Conservation (phyloP, 2,888 invertebrate species). For the Hyalella azteca region DNA sequence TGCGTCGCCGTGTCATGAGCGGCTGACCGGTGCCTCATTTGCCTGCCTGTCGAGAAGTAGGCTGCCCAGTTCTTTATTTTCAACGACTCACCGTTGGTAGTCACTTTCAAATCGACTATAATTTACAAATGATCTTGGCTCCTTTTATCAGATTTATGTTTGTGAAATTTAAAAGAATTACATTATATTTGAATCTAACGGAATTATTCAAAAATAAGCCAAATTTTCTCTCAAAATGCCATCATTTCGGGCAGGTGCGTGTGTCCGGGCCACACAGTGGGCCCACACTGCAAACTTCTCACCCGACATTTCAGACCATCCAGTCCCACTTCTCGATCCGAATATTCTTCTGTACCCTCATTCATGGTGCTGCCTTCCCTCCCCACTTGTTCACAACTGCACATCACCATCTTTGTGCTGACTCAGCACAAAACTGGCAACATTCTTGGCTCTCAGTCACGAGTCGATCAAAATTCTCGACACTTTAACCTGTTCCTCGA, state of each 20-base stretch:
- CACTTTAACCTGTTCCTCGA: slow-evolving; percentile 65
- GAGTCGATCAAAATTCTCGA: neutral
- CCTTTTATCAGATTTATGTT: too few species aligned
- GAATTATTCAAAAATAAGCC: too few species aligned
- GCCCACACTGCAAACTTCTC: slow-evolving; percentile 75
- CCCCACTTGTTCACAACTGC: slow-evolving; percentile 83
- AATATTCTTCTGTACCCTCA: neutral
- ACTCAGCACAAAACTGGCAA: slow-evolving; percentile 64
- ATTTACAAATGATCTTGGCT: too few species aligned
- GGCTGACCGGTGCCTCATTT: too few species aligned
- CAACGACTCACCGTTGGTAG: too few species aligned
- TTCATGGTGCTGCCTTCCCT: slow-evolving; percentile 92
- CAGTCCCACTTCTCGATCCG: neutral
- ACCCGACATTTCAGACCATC: slow-evolving; percentile 40
- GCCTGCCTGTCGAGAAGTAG: too few species aligned
- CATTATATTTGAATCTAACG: too few species aligned
- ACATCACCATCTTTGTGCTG: slow-evolving; percentile 80
- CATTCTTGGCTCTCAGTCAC: neutral
- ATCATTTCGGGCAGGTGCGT: slow-evolving; percentile 73
- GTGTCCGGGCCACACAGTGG: slow-evolving; percentile 79
- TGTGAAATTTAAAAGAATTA: too few species aligned
- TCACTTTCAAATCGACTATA: too few species aligned
- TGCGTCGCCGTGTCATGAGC: too few species aligned
- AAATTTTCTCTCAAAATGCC: too few species aligned
- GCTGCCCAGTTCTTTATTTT: too few species aligned